Conservation (phyloP, 2,113 vertebrate genomes). For the Rhinogobius similis region DNA sequence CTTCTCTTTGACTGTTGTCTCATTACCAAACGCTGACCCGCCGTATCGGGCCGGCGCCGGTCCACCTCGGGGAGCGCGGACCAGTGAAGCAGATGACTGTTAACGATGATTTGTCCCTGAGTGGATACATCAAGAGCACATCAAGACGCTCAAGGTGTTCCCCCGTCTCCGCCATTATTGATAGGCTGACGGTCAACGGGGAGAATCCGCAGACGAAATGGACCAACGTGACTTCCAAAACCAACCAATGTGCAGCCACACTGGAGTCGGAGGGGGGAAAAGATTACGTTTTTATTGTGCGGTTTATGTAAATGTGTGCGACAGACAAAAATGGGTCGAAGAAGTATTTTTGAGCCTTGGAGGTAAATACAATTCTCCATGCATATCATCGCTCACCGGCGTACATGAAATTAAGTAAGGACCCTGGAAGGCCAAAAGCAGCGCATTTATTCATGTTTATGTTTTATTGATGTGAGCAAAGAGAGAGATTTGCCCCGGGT, state of each 20-base stretch:
- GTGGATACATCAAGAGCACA: slow-evolving; percentile 64
- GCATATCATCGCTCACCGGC: slow-evolving; percentile 74
- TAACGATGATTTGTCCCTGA: slow-evolving; percentile 68
- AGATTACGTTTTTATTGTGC: slow-evolving; percentile 34
- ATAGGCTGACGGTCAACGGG: slow-evolving; percentile 53
- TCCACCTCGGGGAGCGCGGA: slow-evolving; percentile 58
- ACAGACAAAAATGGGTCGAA: slow-evolving; percentile 71
- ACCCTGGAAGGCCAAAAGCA: slow-evolving; percentile 75
- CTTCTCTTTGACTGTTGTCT: slow-evolving; percentile 50
- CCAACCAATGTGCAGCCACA: too few relatives aligned
- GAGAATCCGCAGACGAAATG: too few relatives aligned
- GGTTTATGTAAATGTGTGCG: slow-evolving; percentile 68
- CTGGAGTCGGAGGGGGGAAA: background rate
- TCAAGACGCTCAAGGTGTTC: slow-evolving; percentile 40
- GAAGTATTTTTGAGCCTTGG: slow-evolving; percentile 71
- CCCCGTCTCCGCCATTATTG: slow-evolving; percentile 50
- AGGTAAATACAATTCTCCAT: slow-evolving; percentile 74
- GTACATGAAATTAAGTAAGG: slow-evolving; percentile 78
- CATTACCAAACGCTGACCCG: slow-evolving; percentile 71
- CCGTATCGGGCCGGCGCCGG: slow-evolving; percentile 39
- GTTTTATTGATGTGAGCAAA: slow-evolving; percentile 82
- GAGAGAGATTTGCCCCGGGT: slow-evolving; percentile 76
- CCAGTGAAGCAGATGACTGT: slow-evolving; percentile 67
- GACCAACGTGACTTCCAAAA: too few relatives aligned
- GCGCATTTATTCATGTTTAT: slow-evolving; percentile 82